Evolutionary conservation across 2,113 vertebrate species (phyloP).

Genomic region (Ceyx melanurus): DNA sequence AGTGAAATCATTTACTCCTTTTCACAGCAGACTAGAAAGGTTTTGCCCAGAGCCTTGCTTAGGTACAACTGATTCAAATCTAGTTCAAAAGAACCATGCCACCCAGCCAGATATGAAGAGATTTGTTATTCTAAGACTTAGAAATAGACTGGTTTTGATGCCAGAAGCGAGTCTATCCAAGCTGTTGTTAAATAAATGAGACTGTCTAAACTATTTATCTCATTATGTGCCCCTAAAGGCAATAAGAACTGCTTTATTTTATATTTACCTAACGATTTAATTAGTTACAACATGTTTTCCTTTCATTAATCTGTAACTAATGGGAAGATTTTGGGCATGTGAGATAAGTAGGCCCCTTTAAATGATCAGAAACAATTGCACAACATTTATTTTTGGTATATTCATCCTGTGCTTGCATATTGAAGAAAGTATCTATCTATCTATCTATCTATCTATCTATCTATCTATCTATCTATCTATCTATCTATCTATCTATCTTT

Average conservation of each 20-base stretch:
- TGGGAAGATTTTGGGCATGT: background rate
- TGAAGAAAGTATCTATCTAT: background rate
- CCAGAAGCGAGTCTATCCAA: conserved; percentile 12
- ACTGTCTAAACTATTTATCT: conserved; percentile 38
- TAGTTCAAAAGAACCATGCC: conserved; percentile 37
- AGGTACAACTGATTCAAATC: conserved; percentile 26
- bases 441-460: no score
- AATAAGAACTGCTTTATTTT: background rate
- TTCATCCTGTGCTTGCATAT: background rate
- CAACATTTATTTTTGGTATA: background rate
- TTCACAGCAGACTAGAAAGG: conserved; percentile 16
- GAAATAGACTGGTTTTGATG: conserved; percentile 3
- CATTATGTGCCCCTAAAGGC: conserved; percentile 42
- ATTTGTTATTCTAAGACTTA: conserved; percentile 25
- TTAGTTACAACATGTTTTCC: conserved; percentile 16
- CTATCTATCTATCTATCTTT: no score
- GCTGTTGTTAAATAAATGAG: conserved; percentile 5
- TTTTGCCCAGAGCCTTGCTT: conserved; percentile 28
- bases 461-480: no score
- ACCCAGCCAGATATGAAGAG: conserved; percentile 50
- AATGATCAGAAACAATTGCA: background rate
- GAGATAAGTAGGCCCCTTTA: background rate
- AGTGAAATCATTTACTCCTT: background rate
- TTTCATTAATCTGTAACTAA: conserved; percentile 40
- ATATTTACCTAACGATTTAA: conserved; percentile 24